These are phyloP conservation scores for Ornithoptera priamus DNA, from an alignment of 2,888 invertebrate species.

Conservation along the genomic window DNA sequence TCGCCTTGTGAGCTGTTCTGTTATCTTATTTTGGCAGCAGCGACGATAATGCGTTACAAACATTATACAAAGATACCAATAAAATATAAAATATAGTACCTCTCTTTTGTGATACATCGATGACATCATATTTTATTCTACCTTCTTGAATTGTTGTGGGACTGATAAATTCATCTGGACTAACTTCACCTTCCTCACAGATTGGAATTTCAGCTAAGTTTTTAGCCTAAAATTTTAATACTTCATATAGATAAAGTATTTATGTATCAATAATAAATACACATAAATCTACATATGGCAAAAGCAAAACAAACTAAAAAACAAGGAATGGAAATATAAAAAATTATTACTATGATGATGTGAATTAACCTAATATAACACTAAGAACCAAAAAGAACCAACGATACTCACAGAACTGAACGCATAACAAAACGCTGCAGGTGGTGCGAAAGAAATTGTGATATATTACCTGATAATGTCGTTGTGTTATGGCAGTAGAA, in stretches of 20 bases:
- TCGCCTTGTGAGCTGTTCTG: no score
- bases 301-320: conserved; percentile 33
- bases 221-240: conserved; percentile 66
- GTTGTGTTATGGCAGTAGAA: conserved; percentile 81
- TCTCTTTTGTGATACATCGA: conserved; percentile 82
- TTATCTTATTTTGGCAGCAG: no score
- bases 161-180: conserved; percentile 80
- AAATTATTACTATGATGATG: conserved; percentile 16
- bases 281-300: conserved; percentile 25
- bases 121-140: conserved; percentile 71
- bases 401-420: conserved; percentile 75
- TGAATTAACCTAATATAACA: conserved; percentile 26
- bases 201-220: conserved; percentile 83
- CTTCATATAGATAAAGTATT: conserved; percentile 32
- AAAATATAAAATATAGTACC: conserved; percentile 48
- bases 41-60: not conserved
- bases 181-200: conserved; percentile 82
- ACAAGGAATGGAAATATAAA: conserved; percentile 29
- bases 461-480: conserved; percentile 79
- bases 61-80: not conserved
- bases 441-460: conserved; percentile 48
- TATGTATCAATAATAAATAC: conserved; percentile 20
- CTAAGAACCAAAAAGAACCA: conserved; percentile 52
- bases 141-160: conserved; percentile 62
- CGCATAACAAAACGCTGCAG: conserved; percentile 62